These are phyloP conservation scores for Epirrita christyi DNA, from an alignment of 2,888 invertebrate species.

Conservation along the genomic window DNA sequence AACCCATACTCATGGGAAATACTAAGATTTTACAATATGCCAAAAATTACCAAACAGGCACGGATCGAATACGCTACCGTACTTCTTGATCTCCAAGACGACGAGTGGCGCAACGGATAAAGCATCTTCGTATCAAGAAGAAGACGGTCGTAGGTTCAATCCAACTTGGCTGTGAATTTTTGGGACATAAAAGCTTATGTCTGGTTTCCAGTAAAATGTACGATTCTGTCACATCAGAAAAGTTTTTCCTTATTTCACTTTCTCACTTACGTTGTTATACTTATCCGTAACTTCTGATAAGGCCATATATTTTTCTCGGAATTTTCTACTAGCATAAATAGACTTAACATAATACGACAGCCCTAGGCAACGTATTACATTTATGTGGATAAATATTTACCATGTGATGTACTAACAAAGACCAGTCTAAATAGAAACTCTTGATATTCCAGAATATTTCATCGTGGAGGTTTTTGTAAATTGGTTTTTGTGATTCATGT, in stretches of 20 bases:
- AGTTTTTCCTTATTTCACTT: constrained; percentile 21
- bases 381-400: constrained; percentile 55
- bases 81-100: too few relatives aligned
- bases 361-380: constrained; percentile 53
- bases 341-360: constrained; percentile 57
- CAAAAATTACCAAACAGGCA: too few relatives aligned
- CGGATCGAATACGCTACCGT: too few relatives aligned
- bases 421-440: constrained; percentile 37
- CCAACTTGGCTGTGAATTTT: too few relatives aligned
- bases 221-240: neutral
- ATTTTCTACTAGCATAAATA: constrained; percentile 58
- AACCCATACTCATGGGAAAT: too few relatives aligned
- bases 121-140: too few relatives aligned
- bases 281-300: constrained; percentile 46
- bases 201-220: too few relatives aligned
- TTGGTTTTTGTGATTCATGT: constrained; percentile 8
- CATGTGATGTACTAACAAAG: constrained; percentile 38
- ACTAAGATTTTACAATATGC: too few relatives aligned
- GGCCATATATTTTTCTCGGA: constrained; percentile 49
- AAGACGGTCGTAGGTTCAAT: too few relatives aligned
- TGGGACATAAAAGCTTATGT: too few relatives aligned
- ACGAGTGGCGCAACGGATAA: too few relatives aligned
- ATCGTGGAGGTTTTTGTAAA: constrained; percentile 3
- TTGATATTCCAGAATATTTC: constrained; percentile 8
- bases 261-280: constrained; percentile 35